Evolutionary conservation across 2,113 vertebrate species (phyloP).

Genomic region (Astur gentilis): DNA sequence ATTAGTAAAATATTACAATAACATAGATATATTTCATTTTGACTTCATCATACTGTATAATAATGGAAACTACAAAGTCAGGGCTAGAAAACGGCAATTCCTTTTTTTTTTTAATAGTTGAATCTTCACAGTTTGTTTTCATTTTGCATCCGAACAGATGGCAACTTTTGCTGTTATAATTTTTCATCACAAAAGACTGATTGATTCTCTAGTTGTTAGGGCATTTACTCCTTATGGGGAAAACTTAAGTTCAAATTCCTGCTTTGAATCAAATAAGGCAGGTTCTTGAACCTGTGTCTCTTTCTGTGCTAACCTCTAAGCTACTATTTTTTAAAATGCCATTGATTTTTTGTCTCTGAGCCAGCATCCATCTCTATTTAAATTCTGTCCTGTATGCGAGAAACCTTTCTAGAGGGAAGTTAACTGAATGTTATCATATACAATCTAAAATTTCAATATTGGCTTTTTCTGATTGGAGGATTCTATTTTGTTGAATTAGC

Average conservation of each 20-base stretch:
- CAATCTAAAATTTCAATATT: background rate
- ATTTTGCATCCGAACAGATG: slow-evolving; percentile 38
- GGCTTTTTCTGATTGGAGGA: background rate
- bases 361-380: background rate
- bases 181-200: slow-evolving; percentile 20
- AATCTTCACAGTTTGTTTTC: slow-evolving; percentile 23
- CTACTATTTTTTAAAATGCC: background rate
- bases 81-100: background rate
- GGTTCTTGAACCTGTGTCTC: background rate
- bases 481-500: background rate
- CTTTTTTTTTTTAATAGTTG: background rate
- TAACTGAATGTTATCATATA: background rate
- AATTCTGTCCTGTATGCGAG: background rate
- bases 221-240: background rate
- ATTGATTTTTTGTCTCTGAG: background rate
- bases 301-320: background rate
- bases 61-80: background rate
- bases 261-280: slow-evolving; percentile 8
- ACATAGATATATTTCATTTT: background rate
- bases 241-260: slow-evolving; percentile 8
- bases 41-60: background rate
- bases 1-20: background rate
- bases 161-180: background rate
- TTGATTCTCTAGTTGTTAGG: background rate
- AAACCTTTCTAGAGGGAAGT: background rate